phyloP scores from a whole-genome alignment of 2,888 invertebrate species.

The Latrodectus elegans region DNA sequence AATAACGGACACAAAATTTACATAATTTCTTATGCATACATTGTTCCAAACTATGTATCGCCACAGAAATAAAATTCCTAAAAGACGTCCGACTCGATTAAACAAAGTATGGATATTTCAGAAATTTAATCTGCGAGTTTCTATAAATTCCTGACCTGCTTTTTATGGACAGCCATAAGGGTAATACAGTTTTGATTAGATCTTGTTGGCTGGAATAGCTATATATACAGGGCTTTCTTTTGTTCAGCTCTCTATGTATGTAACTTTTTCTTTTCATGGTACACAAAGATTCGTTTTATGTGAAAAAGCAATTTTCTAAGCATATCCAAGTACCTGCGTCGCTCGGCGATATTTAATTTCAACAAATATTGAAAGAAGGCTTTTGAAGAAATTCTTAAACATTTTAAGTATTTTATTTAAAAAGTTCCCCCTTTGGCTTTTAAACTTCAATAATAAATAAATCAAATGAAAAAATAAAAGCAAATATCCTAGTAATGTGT shows the following conservation, averaged over 20 bases:
- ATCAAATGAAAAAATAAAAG: too few species aligned
- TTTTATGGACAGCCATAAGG: slow-evolving; percentile 40
- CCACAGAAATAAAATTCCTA: neutral
- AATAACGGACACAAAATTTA: neutral
- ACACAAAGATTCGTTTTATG: neutral
- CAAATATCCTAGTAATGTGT: too few species aligned
- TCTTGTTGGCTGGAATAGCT: slow-evolving; percentile 11
- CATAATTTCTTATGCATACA: slow-evolving; percentile 5
- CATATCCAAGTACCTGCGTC: neutral
- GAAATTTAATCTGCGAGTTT: slow-evolving; percentile 39
- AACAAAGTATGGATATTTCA: slow-evolving; percentile 29
- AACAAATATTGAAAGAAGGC: neutral
- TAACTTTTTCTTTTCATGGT: neutral
- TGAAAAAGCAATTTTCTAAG: slow-evolving; percentile 4
- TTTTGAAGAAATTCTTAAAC: too few species aligned
- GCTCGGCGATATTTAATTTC: neutral
- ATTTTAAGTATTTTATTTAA: too few species aligned
- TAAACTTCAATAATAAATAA: too few species aligned
- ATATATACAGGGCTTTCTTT: neutral
- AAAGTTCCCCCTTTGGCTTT: too few species aligned
- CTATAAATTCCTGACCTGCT: slow-evolving; percentile 13
- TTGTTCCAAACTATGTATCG: neutral
- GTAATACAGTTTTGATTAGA: slow-evolving; percentile 45
- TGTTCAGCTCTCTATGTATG: neutral
- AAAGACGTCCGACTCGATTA: neutral